These are phyloP conservation scores for Esox niger DNA, from an alignment of 2,113 vertebrate genomes.

Conservation along the genomic window DNA sequence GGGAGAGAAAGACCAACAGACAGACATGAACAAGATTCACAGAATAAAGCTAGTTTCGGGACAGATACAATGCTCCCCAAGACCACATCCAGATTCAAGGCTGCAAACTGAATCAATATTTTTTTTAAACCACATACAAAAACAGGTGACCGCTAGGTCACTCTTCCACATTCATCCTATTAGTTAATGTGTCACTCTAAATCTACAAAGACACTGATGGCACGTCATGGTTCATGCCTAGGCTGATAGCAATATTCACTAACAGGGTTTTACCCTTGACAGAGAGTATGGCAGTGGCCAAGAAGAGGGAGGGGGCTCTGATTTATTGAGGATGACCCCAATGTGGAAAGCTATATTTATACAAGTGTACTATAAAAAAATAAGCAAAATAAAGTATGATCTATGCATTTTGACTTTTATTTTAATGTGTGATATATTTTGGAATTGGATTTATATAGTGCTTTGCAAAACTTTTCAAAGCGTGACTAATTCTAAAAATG, in stretches of 20 bases:
- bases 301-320: neutral
- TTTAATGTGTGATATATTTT: too few species aligned
- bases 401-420: too few species aligned
- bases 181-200: slow-evolving; percentile 62
- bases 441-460: too few species aligned
- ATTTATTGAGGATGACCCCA: slow-evolving; percentile 23
- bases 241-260: slow-evolving; percentile 30
- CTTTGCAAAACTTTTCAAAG: too few species aligned
- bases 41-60: neutral
- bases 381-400: too few species aligned
- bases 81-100: too few species aligned
- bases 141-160: slow-evolving; percentile 9
- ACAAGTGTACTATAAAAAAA: too few species aligned
- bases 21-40: neutral
- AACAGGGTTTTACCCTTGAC: slow-evolving; percentile 30
- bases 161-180: slow-evolving; percentile 30
- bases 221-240: slow-evolving; percentile 16
- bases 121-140: slow-evolving; percentile 5
- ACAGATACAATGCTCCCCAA: neutral
- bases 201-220: slow-evolving; percentile 43
- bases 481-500: too few species aligned
- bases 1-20: neutral
- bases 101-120: too few species aligned
- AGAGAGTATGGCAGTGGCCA: slow-evolving; percentile 20
- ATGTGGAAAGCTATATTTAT: slow-evolving; percentile 29